phyloP scores from a whole-genome alignment of 2,113 vertebrate species.

The Falcunculus frontatus region DNA sequence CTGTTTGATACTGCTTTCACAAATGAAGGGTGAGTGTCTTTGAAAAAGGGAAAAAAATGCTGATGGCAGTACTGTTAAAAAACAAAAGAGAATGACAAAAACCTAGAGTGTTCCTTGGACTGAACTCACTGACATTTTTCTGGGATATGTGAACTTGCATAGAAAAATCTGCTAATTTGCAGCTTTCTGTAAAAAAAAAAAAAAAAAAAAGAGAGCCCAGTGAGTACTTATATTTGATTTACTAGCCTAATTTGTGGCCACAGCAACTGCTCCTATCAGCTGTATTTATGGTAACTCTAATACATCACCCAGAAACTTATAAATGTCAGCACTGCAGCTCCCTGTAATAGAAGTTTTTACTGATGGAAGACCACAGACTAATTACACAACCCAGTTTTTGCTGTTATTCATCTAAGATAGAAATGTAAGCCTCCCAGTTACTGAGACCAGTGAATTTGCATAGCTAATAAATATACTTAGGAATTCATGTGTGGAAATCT shows the following conservation, averaged over 20 bases:
- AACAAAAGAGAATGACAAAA: neutral
- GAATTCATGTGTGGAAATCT: neutral
- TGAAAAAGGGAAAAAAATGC: neutral
- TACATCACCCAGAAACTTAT: slow-evolving; percentile 35
- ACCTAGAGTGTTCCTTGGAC: neutral
- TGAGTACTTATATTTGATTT: slow-evolving; percentile 52
- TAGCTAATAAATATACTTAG: neutral
- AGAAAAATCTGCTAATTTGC: slow-evolving; percentile 56
- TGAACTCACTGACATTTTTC: slow-evolving; percentile 11
- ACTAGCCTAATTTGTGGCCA: slow-evolving; percentile 58
- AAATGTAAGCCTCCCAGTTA: neutral
- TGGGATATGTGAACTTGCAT: slow-evolving; percentile 37
- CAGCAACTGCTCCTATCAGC: slow-evolving; percentile 18
- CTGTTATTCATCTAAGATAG: neutral
- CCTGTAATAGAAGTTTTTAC: slow-evolving; percentile 31
- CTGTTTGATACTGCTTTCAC: neutral
- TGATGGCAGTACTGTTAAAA: neutral
- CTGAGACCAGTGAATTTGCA: neutral
- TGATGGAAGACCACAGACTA: slow-evolving; percentile 11
- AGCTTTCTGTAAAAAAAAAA: neutral
- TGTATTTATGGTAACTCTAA: slow-evolving; percentile 47
- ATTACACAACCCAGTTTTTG: neutral
- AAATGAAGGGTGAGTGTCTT: neutral
- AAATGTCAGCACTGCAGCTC: slow-evolving; percentile 43
- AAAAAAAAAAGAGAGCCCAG: neutral